Percentiles rank a stretch among this genome's conserved stretches.
These are phyloP conservation scores for Polyommatus iphigenia DNA, from an alignment of 2,888 invertebrate genomes.

Conservation along the genomic window DNA sequence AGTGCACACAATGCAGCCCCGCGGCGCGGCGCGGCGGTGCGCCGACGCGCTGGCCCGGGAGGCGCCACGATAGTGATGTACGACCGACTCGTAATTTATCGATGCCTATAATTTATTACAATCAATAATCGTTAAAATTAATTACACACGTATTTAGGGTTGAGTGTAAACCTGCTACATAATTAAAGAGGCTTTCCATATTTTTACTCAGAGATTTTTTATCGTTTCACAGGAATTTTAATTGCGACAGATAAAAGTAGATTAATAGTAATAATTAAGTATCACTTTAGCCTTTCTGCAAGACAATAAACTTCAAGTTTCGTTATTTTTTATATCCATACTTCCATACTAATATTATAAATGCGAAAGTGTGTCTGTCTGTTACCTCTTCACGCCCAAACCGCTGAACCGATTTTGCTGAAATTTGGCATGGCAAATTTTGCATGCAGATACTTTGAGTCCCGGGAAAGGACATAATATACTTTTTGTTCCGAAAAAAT, in stretches of 20 bases:
- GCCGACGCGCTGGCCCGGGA: slow-evolving; percentile 61
- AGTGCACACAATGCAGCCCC: slow-evolving; percentile 70
- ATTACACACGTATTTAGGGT: neutral
- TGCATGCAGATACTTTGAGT: too few relatives aligned
- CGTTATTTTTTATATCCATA: too few relatives aligned
- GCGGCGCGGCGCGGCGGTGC: slow-evolving; percentile 50
- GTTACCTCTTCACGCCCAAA: too few relatives aligned
- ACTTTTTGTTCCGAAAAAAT: too few relatives aligned
- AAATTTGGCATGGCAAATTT: too few relatives aligned
- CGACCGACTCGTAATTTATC: slow-evolving; percentile 43
- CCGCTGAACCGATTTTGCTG: too few relatives aligned
- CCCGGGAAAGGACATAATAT: too few relatives aligned
- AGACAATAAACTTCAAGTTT: too few relatives aligned
- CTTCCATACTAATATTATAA: too few relatives aligned
- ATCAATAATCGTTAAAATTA: slow-evolving; percentile 36
- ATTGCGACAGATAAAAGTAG: neutral
- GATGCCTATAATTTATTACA: slow-evolving; percentile 41
- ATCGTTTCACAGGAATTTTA: neutral
- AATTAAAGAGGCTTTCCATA: neutral
- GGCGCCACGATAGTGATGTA: slow-evolving; percentile 68
- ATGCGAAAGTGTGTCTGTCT: too few relatives aligned
- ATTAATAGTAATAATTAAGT: neutral
- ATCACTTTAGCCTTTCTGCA: too few relatives aligned
- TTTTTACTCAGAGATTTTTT: neutral
- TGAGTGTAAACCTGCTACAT: slow-evolving; percentile 9